Evolutionary conservation across 2,797 vertebrate species (phyloP), one percentile per base, ranked within the genome.

Genomic region (Tragopan temminckii): DNA sequence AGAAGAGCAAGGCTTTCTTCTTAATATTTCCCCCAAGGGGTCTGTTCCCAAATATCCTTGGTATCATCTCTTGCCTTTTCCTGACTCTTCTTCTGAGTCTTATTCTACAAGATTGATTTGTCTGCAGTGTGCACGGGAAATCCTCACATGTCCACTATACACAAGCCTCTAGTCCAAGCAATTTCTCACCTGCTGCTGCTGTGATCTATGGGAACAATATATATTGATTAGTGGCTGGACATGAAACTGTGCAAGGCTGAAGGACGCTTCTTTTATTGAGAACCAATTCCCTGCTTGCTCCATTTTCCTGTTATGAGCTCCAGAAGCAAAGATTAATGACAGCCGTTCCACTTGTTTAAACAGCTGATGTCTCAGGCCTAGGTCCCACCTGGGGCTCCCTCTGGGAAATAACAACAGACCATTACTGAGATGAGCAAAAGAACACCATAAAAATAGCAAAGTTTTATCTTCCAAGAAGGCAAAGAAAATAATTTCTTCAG

Each of bases 281-380:
- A 94, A 85, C 74, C 85, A 94, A 92, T 95, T 97, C 96, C 93
- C 95, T 90, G 70, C 93, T 96, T 78, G 78, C 92, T 97, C 90
- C 80, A 85, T 96, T 97, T 96, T 93, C 88, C 92, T 94, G 88
- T 94, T 97, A 95, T 84, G 90, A 95, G 93, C 82, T 95, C 89
- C 93, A 97, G 92, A 96, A 97, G 85, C 70, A 80, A 86, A 96
- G 97, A 97, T 97, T 96, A 93, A 96, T 93, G 92, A 45, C 70
- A 84, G 88, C 67, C 1, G 31, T 96, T 97, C 90, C 76, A 61
- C 96, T 96, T 97, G 93, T 95, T 97, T 96, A 97, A 97, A 91
- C 95, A 97, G 95, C 82, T 95, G 93, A 95, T 95, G 91, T 94
- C 93, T 97, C 72, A 94, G 95, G 83, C 85, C 85, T 66, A 35